Percentiles rank a stretch among this genome's conserved stretches.
These are phyloP conservation scores for Hylia prasina DNA, from an alignment of 2,113 vertebrate species.

Conservation along the genomic window DNA sequence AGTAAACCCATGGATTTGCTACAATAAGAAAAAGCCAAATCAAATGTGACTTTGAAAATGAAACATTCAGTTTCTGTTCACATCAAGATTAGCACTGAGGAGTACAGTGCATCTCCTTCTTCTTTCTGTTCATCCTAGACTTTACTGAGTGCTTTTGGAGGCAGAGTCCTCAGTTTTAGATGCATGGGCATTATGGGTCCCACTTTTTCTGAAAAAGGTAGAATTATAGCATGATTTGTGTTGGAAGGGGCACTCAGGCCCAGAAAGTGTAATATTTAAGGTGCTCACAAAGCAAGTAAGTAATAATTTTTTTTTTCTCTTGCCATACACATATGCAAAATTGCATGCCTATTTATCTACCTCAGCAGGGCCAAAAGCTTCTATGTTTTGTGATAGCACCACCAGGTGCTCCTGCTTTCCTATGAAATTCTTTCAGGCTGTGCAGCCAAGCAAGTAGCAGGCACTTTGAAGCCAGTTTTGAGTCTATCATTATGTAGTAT, in stretches of 20 bases:
- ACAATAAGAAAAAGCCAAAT: neutral
- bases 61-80: neutral
- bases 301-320: neutral
- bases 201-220: neutral
- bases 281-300: neutral
- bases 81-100: neutral
- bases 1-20: neutral
- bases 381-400: constrained; percentile 12
- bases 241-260: neutral
- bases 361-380: neutral
- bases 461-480: constrained; percentile 29
- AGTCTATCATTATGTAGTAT: neutral
- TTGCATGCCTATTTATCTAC: neutral
- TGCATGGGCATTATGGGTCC: neutral
- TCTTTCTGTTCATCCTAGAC: neutral
- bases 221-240: neutral
- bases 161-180: neutral
- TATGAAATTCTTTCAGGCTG: neutral
- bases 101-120: neutral
- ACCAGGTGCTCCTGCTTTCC: constrained; percentile 45
- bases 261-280: neutral
- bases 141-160: neutral
- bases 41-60: neutral
- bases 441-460: constrained; percentile 40
- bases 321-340: neutral